Evolutionary conservation across 2,113 vertebrate genomes (phyloP).

Genomic region (Menura novaehollandiae): DNA sequence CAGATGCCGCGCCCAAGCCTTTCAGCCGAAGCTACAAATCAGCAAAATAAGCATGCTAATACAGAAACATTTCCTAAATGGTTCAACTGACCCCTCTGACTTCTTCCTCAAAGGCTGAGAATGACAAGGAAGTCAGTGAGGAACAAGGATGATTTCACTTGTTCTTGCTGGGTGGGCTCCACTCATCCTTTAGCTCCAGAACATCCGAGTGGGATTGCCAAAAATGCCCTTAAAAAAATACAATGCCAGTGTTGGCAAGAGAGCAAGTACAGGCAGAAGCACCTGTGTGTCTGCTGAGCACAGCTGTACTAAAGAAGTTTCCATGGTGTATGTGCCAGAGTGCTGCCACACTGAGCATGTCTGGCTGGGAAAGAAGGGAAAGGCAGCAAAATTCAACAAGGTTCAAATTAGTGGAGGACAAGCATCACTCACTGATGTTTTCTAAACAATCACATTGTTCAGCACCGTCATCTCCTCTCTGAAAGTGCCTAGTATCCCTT

Average conservation of each 20-base stretch:
- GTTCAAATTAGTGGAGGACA: not conserved
- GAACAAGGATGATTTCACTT: slow-evolving; percentile 7
- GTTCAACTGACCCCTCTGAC: slow-evolving; percentile 45
- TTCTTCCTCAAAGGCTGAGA: not conserved
- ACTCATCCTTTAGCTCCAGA: not conserved
- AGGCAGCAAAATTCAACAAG: not conserved
- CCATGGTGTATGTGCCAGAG: not conserved
- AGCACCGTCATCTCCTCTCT: not conserved
- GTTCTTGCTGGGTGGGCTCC: slow-evolving; percentile 57
- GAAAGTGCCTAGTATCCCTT: not conserved
- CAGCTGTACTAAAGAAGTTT: not conserved
- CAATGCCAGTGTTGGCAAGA: not conserved
- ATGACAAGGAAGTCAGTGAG: not conserved
- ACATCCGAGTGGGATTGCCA: not conserved
- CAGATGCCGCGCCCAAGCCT: not conserved
- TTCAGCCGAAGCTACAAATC: not conserved
- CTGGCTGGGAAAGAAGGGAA: not conserved
- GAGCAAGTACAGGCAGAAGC: slow-evolving; percentile 28
- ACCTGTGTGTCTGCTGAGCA: not conserved
- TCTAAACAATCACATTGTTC: not conserved
- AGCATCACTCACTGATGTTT: not conserved
- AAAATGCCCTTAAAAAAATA: slow-evolving; percentile 8
- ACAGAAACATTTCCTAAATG: slow-evolving; percentile 18
- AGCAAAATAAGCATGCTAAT: not conserved
- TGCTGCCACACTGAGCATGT: not conserved